A percentile compares a stretch with the other conserved stretches of the same genome.
Conservation (phyloP, 64 coral and sea anemone genomes). For the Stichodactyla helianthus region DNA sequence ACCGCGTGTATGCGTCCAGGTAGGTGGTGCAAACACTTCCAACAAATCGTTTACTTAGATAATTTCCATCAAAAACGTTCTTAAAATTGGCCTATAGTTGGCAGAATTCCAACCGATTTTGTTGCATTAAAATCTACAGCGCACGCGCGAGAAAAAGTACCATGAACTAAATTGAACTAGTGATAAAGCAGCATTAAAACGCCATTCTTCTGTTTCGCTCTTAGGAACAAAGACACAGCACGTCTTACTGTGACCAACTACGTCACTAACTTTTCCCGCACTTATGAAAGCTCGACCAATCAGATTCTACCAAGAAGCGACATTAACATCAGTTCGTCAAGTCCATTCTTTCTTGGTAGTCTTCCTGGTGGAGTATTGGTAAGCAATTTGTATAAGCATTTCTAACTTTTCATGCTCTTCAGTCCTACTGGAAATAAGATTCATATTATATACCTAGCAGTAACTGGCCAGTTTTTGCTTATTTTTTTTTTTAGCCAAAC, state of each 20-base stretch:
- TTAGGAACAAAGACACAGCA: conserved; percentile 52
- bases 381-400: background rate
- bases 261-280: conserved; percentile 52
- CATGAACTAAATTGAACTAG: background rate
- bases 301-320: conserved; percentile 20
- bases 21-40: conserved; percentile 10
- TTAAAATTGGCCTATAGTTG: too few species aligned
- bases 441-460: too few species aligned
- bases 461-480: background rate
- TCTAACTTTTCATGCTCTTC: too few species aligned
- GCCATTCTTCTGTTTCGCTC: background rate
- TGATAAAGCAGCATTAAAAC: background rate
- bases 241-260: conserved; percentile 82
- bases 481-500: conserved; percentile 40
- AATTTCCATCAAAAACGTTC: background rate
- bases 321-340: conserved; percentile 44
- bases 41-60: background rate
- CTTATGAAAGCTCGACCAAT: conserved; percentile 61
- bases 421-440: too few species aligned
- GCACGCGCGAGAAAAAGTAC: too few species aligned
- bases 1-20: conserved; percentile 89
- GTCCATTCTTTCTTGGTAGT: conserved; percentile 64
- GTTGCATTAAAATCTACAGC: too few species aligned
- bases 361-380: conserved; percentile 68
- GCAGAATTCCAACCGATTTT: too few species aligned